Base-by-base conservation (phyloP, 1,140 invertebrate species). In the Mercenaria mercenaria region DNA sequence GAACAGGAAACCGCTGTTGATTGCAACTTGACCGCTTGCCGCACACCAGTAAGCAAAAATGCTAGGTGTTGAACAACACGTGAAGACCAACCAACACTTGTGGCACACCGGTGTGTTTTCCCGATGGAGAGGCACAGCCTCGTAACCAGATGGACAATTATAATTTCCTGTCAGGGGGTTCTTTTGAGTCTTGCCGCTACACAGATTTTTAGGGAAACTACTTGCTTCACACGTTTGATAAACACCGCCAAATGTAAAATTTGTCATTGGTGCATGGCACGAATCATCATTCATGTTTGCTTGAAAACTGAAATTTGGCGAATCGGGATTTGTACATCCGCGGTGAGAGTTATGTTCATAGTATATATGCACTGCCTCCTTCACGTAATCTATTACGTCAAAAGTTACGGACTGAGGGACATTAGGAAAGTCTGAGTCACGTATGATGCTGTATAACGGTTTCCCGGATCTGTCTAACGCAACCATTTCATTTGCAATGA, bases 391-490 rank as follows among this genome's bases (percentile, higher is more conserved):
- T 1, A 61, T 59, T 3, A 90, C 41, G 26, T 93, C 50, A 41
- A 76, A 56, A 15, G 91, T 34, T 29, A 84, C 61, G 0, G 88
- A 89, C 0, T 26, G 6, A 1, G 92, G 92, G 0, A 95, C 67
- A 69, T 94, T 93, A 1, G 93, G 93, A 10, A 95, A 90, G 20
- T 67, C 88, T 1, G 72, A 41, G 3, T 80, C 61, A 26, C 89
- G 94, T 29, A 95, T 89, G 4, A 92, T 29, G 84, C 91, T 93
- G 56, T 91, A 89, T 18, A 94, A 11, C 13, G 94, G 94, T 82
- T 95, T 93, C 15, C 94, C 94, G 4, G 84, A 85, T 10, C 91
- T 81, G 74, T 95, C 94, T 15, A 94, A 74, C 0, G 93, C 91
- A 23, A 94, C 93, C 26, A 94, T 47, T 59, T 93, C 88, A 56